Evolutionary conservation across 2,797 vertebrate species (phyloP).

Genomic region (Microctenopoma steveboyesi): DNA sequence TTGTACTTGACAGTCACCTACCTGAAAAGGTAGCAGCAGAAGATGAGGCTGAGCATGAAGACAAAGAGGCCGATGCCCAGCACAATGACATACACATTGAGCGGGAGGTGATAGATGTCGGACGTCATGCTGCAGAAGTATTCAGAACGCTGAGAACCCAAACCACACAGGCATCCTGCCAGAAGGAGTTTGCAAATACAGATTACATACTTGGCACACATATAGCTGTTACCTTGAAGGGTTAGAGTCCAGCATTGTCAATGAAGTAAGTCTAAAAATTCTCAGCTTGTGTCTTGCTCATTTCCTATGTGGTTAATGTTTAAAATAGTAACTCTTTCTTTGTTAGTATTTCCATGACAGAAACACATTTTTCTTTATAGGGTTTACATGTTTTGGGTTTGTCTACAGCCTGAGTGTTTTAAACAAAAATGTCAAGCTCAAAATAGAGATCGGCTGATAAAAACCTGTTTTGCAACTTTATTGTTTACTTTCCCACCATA

Average conservation of each 20-base stretch:
- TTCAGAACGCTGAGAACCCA: conserved; percentile 82
- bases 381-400: not conserved
- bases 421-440: conserved; percentile 4
- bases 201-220: conserved; percentile 15
- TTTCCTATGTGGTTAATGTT: not conserved
- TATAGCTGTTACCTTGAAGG: conserved; percentile 4
- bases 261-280: not conserved
- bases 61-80: conserved; percentile 88
- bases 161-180: conserved; percentile 84
- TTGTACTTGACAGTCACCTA: conserved; percentile 42
- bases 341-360: not conserved
- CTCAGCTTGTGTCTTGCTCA: not conserved
- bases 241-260: conserved; percentile 1
- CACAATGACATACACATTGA: conserved; percentile 87
- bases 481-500: conserved; percentile 16
- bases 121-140: conserved; percentile 85
- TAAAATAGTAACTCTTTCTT: not conserved
- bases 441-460: conserved; percentile 7
- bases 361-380: not conserved
- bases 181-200: conserved; percentile 44
- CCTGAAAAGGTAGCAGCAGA: conserved; percentile 91
- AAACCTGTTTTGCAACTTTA: conserved; percentile 12
- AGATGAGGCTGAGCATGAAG: conserved; percentile 89
- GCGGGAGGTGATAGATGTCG: conserved; percentile 84
- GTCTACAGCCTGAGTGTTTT: conserved; percentile 1